Evolutionary conservation across 2,797 vertebrate species (phyloP), one percentile per base, ranked within the genome.

Genomic region (Perodicticus potto): DNA sequence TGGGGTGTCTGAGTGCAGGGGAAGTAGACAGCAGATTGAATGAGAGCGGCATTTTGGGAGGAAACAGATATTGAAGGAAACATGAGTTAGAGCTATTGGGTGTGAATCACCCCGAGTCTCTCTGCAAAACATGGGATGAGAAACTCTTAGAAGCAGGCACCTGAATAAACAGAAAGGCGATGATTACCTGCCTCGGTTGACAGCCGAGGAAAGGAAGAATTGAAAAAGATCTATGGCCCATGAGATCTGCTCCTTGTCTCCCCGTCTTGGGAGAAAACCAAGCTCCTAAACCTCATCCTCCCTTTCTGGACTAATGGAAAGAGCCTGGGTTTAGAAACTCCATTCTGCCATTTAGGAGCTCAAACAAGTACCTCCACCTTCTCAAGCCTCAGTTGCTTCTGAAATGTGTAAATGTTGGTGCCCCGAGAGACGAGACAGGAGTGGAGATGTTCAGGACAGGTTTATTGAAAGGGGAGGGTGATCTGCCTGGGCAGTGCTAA

Each of bases 1-100:
- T 72, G 76, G 76, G 43, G 49, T 92, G 85, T 93, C 93, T 86
- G 86, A 6, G 53, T 32, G 61, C 86, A 65, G 9, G 40, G 88
- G 70, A 73, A 45, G 78, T 1, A 93, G 96, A 94, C 81, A 59
- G 93, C 86, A 27, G 61, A 6, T 0, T 5, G 32, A 72, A 57
- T 8, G 61, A 70, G 43, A 72, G 63, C 0, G 4, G 34, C 49
- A 85, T 67, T 88, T 45, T 43, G 7, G 57, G 59, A 76, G 32
- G 57, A 94, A 93, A 40, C 37, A 20, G 49, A 83, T 19, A 83
- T 3, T 6, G 7, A 78, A 83, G 76, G 37, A 89, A 65, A 72
- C 25, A 82, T 19, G 27, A 89, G 70, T 29, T n/a, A 27, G 12
- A 49, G 53, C 43, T 34, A 0, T 40, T 70, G 32, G 72, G 49